Conservation (phyloP, 2,888 invertebrate genomes). For the Aproaerema taeniolella region DNA sequence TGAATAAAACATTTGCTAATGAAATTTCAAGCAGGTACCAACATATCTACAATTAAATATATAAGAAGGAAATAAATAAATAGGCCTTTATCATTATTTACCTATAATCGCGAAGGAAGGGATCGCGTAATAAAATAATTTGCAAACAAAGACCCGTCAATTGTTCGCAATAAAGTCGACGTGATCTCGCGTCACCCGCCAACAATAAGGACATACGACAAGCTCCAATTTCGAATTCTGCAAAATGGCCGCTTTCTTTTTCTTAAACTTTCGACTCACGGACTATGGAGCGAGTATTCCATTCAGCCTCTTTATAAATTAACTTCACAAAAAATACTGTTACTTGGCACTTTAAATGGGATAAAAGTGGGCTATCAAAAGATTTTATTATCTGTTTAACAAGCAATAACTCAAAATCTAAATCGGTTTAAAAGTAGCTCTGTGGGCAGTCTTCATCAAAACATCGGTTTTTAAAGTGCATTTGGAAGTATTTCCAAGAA, state of each 20-base stretch:
- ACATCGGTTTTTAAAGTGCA: slow-evolving; percentile 32
- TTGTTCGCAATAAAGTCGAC: slow-evolving; percentile 59
- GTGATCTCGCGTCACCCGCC: slow-evolving; percentile 46
- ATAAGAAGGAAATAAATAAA: no score
- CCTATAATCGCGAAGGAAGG: no score
- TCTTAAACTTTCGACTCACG: slow-evolving; percentile 23
- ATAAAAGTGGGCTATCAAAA: no score
- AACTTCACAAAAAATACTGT: no score
- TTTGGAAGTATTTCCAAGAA: slow-evolving; percentile 6
- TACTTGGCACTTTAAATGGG: no score
- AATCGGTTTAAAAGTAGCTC: slow-evolving; percentile 28
- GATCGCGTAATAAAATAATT: slow-evolving; percentile 46
- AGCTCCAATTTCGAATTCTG: slow-evolving; percentile 35
- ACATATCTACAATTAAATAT: no score
- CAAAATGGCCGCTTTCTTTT: slow-evolving; percentile 27
- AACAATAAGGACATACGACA: slow-evolving; percentile 55
- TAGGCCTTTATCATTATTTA: slow-evolving; percentile 32
- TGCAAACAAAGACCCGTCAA: slow-evolving; percentile 63
- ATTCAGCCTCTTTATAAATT: neutral
- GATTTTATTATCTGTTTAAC: slow-evolving; percentile 16
- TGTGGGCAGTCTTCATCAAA: slow-evolving; percentile 55
- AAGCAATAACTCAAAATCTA: slow-evolving; percentile 31
- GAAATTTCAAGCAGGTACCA: no score
- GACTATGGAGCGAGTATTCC: slow-evolving; percentile 5
- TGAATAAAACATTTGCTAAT: no score